These are phyloP conservation scores for Caenorhabditis japonica DNA, from an alignment of 2,888 invertebrate genomes.

Conservation along the genomic window DNA sequence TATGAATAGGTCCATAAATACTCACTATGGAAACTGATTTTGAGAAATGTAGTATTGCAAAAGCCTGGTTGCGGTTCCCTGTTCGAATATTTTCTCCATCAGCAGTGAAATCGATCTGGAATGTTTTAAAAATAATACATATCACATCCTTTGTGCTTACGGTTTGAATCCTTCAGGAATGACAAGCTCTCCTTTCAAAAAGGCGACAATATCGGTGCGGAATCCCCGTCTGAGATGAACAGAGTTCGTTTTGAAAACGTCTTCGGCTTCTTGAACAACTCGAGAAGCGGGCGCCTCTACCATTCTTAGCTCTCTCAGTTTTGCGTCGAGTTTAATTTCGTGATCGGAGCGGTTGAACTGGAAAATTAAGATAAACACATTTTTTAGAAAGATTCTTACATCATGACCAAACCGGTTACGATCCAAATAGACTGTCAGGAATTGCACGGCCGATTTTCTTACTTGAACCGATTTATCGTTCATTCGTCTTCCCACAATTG, in stretches of 20 bases:
- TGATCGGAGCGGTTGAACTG: conserved; percentile 15
- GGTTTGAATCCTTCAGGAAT: not conserved
- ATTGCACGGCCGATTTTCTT: conserved; percentile 87
- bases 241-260: not conserved
- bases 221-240: not conserved
- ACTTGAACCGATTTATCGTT: conserved; percentile 82
- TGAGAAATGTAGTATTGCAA: not conserved
- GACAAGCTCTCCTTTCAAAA: not conserved
- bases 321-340: not conserved
- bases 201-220: not conserved
- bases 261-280: conserved; percentile 1
- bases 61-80: not conserved
- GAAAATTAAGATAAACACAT: conserved; percentile 2
- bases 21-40: not conserved
- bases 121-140: not conserved
- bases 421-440: conserved; percentile 85
- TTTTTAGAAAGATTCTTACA: conserved; percentile 43
- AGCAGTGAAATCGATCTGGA: not conserved
- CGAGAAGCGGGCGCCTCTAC: not conserved
- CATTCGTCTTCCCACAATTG: conserved; percentile 40
- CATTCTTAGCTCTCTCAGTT: not conserved
- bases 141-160: not conserved
- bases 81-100: not conserved
- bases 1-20: not conserved
- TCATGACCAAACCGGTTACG: conserved; percentile 84